These are phyloP conservation scores for Xylota sylvarum DNA, from an alignment of 2,888 invertebrate genomes.

Conservation along the genomic window DNA sequence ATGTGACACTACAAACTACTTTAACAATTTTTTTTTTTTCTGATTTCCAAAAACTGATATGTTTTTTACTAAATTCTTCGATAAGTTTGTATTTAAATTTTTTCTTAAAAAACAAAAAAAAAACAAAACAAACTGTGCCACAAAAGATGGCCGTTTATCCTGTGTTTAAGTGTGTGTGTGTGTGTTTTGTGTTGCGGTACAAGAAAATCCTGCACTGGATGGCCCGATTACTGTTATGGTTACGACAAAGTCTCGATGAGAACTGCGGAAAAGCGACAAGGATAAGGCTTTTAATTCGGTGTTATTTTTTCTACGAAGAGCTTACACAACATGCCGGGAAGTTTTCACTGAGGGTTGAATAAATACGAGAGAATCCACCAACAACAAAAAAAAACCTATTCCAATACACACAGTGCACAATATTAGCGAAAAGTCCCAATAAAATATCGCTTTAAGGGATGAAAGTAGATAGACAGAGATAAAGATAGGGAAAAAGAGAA, in stretches of 20 bases:
- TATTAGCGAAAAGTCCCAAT: constrained; percentile 48
- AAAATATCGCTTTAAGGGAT: constrained; percentile 51
- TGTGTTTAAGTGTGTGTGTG: constrained; percentile 21
- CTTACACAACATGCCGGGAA: constrained; percentile 75
- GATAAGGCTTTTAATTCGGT: constrained; percentile 66
- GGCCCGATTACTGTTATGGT: constrained; percentile 75
- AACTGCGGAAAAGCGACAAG: constrained; percentile 73
- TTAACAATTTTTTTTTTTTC: not conserved
- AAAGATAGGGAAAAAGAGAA: constrained; percentile 15
- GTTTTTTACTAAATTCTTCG: constrained; percentile 33
- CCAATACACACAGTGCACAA: constrained; percentile 53
- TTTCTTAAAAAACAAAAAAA: not conserved
- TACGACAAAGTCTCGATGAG: constrained; percentile 76
- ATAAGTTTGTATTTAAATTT: not conserved
- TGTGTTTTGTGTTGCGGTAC: constrained; percentile 61
- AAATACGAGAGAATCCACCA: constrained; percentile 4
- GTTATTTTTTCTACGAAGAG: constrained; percentile 20
- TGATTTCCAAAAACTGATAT: constrained; percentile 34
- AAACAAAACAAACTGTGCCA: constrained; percentile 65
- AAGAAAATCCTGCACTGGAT: constrained; percentile 71
- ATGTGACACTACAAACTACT: constrained; percentile 35
- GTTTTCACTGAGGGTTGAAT: constrained; percentile 60
- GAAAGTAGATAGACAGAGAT: constrained; percentile 53
- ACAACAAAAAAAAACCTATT: not conserved
- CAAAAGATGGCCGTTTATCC: constrained; percentile 75